phyloP scores from a whole-genome alignment of 2,797 vertebrate genomes.

The Schizothorax lantsangensis region DNA sequence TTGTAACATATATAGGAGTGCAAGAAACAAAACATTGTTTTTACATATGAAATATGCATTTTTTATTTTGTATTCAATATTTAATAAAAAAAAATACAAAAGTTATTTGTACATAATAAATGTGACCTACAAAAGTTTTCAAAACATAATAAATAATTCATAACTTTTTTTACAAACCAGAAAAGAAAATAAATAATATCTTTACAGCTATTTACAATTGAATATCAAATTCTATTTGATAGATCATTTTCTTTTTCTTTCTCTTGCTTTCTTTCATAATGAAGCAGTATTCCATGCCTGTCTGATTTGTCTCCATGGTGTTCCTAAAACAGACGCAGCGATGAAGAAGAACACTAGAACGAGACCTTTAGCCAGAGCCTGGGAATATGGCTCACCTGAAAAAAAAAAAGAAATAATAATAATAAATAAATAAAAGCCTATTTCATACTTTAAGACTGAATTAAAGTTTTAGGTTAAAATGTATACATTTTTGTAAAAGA shows the following conservation, averaged over 20 bases:
- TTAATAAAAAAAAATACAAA: conserved; percentile 4
- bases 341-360: conserved; percentile 82
- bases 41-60: not conserved
- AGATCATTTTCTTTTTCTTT: not conserved
- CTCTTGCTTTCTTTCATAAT: conserved; percentile 35
- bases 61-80: conserved; percentile 8
- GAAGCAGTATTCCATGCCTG: conserved; percentile 69
- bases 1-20: not conserved
- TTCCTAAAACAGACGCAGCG: conserved; percentile 77
- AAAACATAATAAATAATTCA: not conserved
- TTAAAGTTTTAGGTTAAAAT: not conserved
- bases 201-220: conserved; percentile 10
- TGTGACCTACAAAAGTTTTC: not conserved
- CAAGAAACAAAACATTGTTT: not conserved
- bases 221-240: not conserved
- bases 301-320: conserved; percentile 81
- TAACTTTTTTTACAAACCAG: not conserved
- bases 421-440: not conserved
- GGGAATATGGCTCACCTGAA: conserved; percentile 87
- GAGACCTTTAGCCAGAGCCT: conserved; percentile 87
- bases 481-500: not conserved
- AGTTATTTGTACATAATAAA: not conserved
- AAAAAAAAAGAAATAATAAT: not conserved
- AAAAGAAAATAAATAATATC: not conserved
- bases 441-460: not conserved